Evolutionary conservation across 2,888 invertebrate species (phyloP), one percentile per base, ranked within the genome.

Genomic region (Conops quadrifasciatus): DNA sequence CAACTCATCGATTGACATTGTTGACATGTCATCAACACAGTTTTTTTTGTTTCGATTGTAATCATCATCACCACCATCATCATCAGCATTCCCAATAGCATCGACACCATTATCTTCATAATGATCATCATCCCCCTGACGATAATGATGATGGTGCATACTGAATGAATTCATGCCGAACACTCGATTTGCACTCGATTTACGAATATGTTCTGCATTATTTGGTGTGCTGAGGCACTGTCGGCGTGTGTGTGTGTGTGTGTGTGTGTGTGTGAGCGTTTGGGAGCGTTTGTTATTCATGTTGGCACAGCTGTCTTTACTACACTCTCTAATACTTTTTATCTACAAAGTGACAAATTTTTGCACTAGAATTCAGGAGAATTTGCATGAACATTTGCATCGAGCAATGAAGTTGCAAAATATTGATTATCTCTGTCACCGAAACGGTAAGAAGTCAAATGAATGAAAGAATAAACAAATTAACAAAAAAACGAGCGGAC

Each of bases 1-100:
- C 70, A 68, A 71, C 36, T 58, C 64, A 51, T 71, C 64, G 64
- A 71, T 71, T 71, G 60, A 26, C 53, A 66, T 16, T 28, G 53
- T 67, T 67, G 36, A 53, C 19, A 56, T 62, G 36, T 49, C 21
- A 36, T 60, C 49, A 51, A 49, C 53, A 43, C 30, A 47, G 64
- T 58, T 24, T 58, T 49, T 49, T 15, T 62, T 21, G 43, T 60
- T 30, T 4, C 28, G 15, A 16, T 28, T 19, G 45, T n/a, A 9
- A 26, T 30, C 5, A 9, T 28, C 47, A 26, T 59, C 49, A 59
- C 3, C 59, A 59, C 11, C 30, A 59, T 59, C 60, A 19, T 21
- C 58, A 26, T 28, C 59, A 43, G 16, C 19, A 47, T 43, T 19
- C 36, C 9, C n/a, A 26, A 58, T 16, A n/a, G 3, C n/a, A 49